Percentiles rank a stretch among this genome's conserved stretches.
Evolutionary conservation across 2,113 vertebrate species (phyloP).

Genomic region (Pheucticus melanocephalus): DNA sequence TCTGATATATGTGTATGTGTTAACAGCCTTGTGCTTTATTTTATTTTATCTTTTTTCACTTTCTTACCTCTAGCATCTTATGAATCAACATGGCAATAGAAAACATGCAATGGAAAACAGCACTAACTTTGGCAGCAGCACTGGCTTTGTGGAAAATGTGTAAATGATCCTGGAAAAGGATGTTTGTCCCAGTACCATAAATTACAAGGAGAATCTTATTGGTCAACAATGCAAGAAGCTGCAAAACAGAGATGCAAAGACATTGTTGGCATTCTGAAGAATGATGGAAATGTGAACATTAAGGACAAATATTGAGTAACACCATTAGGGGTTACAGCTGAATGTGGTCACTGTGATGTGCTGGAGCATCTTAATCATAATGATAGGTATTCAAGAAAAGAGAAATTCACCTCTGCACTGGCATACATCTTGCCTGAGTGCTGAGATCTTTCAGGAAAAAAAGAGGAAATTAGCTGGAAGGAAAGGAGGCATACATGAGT

Average conservation of each 20-base stretch:
- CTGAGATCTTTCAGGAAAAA: neutral
- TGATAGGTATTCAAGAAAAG: conserved; percentile 54
- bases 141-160: conserved; percentile 74
- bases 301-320: conserved; percentile 81
- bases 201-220: conserved; percentile 80
- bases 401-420: neutral
- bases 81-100: conserved; percentile 81
- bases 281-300: conserved; percentile 74
- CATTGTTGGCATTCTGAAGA: conserved; percentile 75
- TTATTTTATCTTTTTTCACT: neutral
- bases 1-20: neutral
- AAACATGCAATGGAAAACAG: conserved; percentile 81
- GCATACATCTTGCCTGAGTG: neutral
- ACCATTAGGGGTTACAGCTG: conserved; percentile 79
- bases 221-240: conserved; percentile 86
- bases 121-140: conserved; percentile 80
- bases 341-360: conserved; percentile 78
- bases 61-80: conserved; percentile 66
- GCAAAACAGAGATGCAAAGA: conserved; percentile 82
- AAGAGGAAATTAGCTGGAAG: neutral
- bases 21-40: neutral
- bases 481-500: neutral
- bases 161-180: conserved; percentile 76
- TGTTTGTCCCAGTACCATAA: conserved; percentile 82
- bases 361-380: conserved; percentile 83